Base-by-base conservation (phyloP, 2,888 invertebrate genomes). In the Hyposoter didymator region DNA sequence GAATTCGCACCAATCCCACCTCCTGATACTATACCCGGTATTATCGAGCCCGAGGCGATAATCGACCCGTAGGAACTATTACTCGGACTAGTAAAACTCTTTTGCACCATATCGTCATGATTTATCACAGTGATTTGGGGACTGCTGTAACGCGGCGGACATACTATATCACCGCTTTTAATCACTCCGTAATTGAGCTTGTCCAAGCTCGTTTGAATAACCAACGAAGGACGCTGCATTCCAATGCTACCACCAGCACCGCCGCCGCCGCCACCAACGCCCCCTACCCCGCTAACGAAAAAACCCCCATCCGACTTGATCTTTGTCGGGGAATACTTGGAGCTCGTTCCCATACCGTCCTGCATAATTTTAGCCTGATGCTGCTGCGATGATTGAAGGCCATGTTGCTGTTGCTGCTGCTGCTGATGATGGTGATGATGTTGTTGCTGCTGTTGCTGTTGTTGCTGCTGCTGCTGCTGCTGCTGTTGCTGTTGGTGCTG, bases 41-140 rank as follows among this genome's bases (percentile, higher is more conserved):
- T 82, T 89, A 90, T 86, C 88, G 90, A 87, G 88, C 89, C 87
- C 88, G 91, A 87, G 86, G 91, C 90, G 89, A 89, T 88, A 78
- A 89, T 89, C 75, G 90, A 88, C 81, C 90, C 91, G 89, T 92
- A 92, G 92, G 93, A 93, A 93, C 93, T 92, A 90, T 92, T 92
- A 90, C 90, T 92, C 89, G 91, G 91, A 90, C 92, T 92, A 89
- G 90, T 90, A 87, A 91, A 94, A 92, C 94, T 94, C 91, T 94
- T 94, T 90, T 95, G 94, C 91, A 94, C 93, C 93, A 97, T 96
- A 94, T 97, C 97, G 95, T 98, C 98, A 95, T 98, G 98, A 95
- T 98, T 98, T 95, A 98, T 98, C 95, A 98, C 98, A 95, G 98
- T 98, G 95, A 98, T 98, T 96, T 98, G 98, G 92, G 98, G 98